Evolutionary conservation across 2,888 invertebrate species (phyloP).

Genomic region (Baronia brevicornis): DNA sequence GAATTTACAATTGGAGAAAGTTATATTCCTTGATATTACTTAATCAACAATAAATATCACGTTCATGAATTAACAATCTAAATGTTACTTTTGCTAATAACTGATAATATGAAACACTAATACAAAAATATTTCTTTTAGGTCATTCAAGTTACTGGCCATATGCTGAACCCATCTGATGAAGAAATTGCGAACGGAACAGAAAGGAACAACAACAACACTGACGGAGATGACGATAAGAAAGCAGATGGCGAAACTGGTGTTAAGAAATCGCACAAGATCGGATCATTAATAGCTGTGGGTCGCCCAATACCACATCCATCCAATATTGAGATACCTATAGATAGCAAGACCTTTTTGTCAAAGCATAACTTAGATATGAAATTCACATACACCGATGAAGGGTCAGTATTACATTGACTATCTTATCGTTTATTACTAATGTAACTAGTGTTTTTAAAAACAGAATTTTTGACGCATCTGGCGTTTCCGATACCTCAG

Average conservation of each 20-base stretch:
- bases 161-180: slow-evolving; percentile 72
- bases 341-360: slow-evolving; percentile 91
- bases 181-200: slow-evolving; percentile 27
- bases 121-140: slow-evolving; percentile 57
- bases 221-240: slow-evolving; percentile 50
- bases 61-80: no score
- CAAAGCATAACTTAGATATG: slow-evolving; percentile 95
- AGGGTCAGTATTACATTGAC: slow-evolving; percentile 78
- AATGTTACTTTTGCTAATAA: no score
- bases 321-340: slow-evolving; percentile 94
- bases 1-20: no score
- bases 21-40: no score
- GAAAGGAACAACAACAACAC: slow-evolving; percentile 23
- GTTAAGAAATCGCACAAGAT: slow-evolving; percentile 36
- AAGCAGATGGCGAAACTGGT: slow-evolving; percentile 29
- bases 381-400: slow-evolving; percentile 96
- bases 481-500: no score
- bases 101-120: neutral
- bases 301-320: slow-evolving; percentile 90
- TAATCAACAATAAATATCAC: no score
- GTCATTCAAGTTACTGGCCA: slow-evolving; percentile 93
- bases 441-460: no score
- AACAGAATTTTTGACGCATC: no score
- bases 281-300: slow-evolving; percentile 82
- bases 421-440: no score